phyloP scores from a whole-genome alignment of 2,797 vertebrate species.

The Rhincodon typus region DNA sequence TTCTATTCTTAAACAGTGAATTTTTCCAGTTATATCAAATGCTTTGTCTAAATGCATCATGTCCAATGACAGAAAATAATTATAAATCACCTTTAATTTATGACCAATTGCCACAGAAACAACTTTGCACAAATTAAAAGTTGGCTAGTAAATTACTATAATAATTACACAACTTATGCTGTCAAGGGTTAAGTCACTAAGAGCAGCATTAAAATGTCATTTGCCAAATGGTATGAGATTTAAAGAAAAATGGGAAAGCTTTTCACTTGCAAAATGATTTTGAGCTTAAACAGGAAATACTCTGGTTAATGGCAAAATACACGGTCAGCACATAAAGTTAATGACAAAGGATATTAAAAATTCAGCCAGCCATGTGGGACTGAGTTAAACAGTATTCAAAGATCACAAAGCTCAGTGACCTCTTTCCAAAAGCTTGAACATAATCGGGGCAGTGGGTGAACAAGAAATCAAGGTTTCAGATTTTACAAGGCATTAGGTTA shows the following conservation, averaged over 20 bases:
- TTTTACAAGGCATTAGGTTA: background rate
- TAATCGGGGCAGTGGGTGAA: background rate
- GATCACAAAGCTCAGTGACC: constrained; percentile 16
- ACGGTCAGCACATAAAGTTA: constrained; percentile 4
- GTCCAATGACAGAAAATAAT: background rate
- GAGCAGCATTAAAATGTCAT: background rate
- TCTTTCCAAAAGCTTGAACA: background rate
- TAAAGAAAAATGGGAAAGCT: background rate
- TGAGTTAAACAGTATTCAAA: background rate
- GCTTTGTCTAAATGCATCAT: background rate
- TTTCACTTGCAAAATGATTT: background rate
- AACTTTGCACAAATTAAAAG: background rate
- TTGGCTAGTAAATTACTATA: background rate
- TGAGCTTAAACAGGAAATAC: constrained; percentile 12
- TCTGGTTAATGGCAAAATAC: background rate
- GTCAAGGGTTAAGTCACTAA: background rate
- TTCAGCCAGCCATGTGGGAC: background rate
- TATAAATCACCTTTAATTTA: background rate
- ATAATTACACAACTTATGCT: background rate
- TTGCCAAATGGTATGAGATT: background rate
- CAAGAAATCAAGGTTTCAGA: background rate
- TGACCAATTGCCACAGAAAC: background rate
- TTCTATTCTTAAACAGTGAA: background rate
- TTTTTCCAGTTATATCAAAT: background rate
- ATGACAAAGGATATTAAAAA: constrained; percentile 24